Evolutionary conservation across 2,888 invertebrate species (phyloP), one percentile per base, ranked within the genome.

Genomic region (Mesorhabditis sp.): DNA sequence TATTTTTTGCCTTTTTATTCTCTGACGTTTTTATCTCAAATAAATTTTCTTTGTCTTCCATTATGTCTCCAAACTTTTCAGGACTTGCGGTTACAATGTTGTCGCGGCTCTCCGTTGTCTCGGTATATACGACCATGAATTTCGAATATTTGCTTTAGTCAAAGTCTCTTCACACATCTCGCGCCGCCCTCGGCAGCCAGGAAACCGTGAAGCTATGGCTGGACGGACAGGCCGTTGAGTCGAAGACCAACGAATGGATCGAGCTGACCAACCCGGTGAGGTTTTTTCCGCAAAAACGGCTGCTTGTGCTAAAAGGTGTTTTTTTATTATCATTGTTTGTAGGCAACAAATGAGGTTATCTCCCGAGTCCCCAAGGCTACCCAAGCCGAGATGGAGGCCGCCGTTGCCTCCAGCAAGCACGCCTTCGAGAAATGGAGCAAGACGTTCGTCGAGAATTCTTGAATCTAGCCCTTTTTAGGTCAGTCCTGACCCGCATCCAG

Each of bases 141-240:
- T 50, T n/a, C 7, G 7, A 50, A 50, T 50, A 50, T 50, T 50
- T 62, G 63, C 28, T 62, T 62, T 62, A 62, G 63, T n/a, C 7
- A 10, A 62, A 62, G 63, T 15, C 10, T 10, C 28, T 62, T 6
- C 10, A 15, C 63, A 62, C 63, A 6, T 62, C 63, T 7, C 63
- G 63, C 7, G 63, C 15, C 13, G 63, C 43, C 44, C 10, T 41
- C 65, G 68, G 66, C 4, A 44, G 42, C 45, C 61, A 70, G 15
- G 69, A 79, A 68, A 80, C 79, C n/a, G 83, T 84, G 5, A 96
- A 97, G 88, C 90, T 96, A 72, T 98, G 93, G 88, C 93, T 98
- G 80, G 92, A 97, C 89, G 96, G 96, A 70, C 91, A 95, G 87
- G 92, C 93, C 87, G 87, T 90, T 73, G 96, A 98, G 74, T 98